Conservation (phyloP, 2,888 invertebrate genomes). For the Byasa hedistus region DNA sequence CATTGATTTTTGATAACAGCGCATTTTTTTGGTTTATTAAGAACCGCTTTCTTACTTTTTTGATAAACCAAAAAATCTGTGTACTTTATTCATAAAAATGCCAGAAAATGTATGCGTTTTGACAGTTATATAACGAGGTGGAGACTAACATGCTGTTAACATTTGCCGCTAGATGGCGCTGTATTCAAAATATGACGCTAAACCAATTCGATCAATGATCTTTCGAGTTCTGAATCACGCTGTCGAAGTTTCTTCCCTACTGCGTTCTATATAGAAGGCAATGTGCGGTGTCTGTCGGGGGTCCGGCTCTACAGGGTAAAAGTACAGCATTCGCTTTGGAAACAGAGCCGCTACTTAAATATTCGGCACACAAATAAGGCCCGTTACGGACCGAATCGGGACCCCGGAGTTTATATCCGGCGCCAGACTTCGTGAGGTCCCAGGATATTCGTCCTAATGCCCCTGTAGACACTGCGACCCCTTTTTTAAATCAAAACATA, state of each 20-base stretch:
- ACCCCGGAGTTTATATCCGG: background rate
- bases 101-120: too few species aligned
- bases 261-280: background rate
- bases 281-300: background rate
- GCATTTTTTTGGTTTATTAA: too few species aligned
- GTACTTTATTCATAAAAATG: too few species aligned
- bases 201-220: background rate
- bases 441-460: background rate
- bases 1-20: too few species aligned
- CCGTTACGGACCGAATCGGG: background rate
- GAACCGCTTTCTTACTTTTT: too few species aligned
- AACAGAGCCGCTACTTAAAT: background rate
- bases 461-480: background rate
- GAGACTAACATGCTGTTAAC: too few species aligned
- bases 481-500: background rate
- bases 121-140: too few species aligned
- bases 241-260: background rate
- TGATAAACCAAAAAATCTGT: too few species aligned
- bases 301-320: background rate
- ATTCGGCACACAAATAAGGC: background rate
- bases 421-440: background rate
- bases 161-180: too few species aligned
- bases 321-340: background rate
- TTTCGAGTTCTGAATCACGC: background rate
- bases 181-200: too few species aligned